Conservation (phyloP, 2,113 vertebrate genomes). For the Forbesichthys agassizii region DNA sequence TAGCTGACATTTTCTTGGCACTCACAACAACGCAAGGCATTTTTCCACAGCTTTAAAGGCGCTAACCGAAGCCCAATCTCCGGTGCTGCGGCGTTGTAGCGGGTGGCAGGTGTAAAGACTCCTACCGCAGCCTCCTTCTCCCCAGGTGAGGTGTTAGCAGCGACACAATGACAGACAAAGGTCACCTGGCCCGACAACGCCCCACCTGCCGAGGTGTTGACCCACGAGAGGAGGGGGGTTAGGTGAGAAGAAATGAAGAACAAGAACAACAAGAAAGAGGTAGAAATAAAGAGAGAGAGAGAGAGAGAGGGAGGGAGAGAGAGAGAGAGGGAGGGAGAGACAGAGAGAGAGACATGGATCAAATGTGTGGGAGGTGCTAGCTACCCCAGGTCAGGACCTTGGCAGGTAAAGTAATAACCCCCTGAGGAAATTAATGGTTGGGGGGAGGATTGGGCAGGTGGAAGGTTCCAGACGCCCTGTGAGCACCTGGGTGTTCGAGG, state of each 20-base stretch:
- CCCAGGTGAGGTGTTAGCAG: slow-evolving; percentile 72
- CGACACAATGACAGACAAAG: slow-evolving; percentile 75
- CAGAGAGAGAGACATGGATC: neutral
- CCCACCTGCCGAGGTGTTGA: slow-evolving; percentile 65
- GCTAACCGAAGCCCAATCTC: slow-evolving; percentile 15
- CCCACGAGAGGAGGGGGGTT: slow-evolving; percentile 32
- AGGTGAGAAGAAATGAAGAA: neutral
- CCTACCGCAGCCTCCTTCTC: slow-evolving; percentile 64
- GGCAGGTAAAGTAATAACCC: slow-evolving; percentile 62
- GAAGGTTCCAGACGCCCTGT: slow-evolving; percentile 44
- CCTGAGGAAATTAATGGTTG: slow-evolving; percentile 58
- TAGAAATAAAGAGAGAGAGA: neutral
- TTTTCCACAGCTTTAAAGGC: slow-evolving; percentile 3
- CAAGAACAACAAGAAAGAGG: neutral
- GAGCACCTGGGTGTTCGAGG: slow-evolving; percentile 43
- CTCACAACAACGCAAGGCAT: neutral
- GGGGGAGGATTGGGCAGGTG: slow-evolving; percentile 37
- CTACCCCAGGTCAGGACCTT: slow-evolving; percentile 57
- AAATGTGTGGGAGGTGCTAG: neutral
- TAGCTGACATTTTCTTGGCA: neutral
- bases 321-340: neutral
- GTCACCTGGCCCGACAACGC: slow-evolving; percentile 65
- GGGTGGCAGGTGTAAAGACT: slow-evolving; percentile 64
- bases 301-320: neutral
- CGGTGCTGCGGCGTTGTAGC: slow-evolving; percentile 27